Percentiles rank a stretch among this genome's conserved stretches.
Evolutionary conservation across 2,888 invertebrate genomes (phyloP).

Genomic region (Drosophila falleni): DNA sequence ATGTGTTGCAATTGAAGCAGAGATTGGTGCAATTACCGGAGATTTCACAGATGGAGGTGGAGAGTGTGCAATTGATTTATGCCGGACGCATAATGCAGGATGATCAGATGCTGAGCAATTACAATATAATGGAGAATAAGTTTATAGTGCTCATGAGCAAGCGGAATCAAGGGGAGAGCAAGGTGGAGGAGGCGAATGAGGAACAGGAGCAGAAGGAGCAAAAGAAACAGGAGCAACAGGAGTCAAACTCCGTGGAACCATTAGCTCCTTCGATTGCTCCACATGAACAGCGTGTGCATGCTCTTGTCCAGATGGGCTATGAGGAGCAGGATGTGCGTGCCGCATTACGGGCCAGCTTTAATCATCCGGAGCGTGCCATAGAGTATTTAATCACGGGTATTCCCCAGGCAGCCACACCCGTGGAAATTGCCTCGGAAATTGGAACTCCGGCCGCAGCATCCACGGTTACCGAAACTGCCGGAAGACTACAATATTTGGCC

Average conservation of each 20-base stretch:
- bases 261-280: constrained; percentile 42
- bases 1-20: constrained; percentile 94
- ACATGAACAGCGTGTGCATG: constrained; percentile 66
- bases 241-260: not conserved
- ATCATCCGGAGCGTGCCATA: constrained; percentile 98
- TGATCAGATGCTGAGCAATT: constrained; percentile 92
- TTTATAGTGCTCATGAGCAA: constrained; percentile 97
- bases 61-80: constrained; percentile 95
- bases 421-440: too few species aligned
- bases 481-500: constrained; percentile 28
- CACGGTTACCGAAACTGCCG: constrained; percentile 11
- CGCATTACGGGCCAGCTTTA: constrained; percentile 97
- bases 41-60: constrained; percentile 90
- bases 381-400: constrained; percentile 97
- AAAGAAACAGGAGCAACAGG: not conserved
- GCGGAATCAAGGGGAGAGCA: constrained; percentile 10
- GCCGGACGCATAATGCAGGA: constrained; percentile 97
- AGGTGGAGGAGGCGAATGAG: not conserved
- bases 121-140: constrained; percentile 97
- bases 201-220: not conserved
- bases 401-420: constrained; percentile 84
- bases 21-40: constrained; percentile 62
- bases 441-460: not conserved
- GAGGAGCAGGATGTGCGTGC: constrained; percentile 92
- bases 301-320: constrained; percentile 92